Conservation (phyloP, 92 coral and sea anemone species). For the Nematostella vectensis region DNA sequence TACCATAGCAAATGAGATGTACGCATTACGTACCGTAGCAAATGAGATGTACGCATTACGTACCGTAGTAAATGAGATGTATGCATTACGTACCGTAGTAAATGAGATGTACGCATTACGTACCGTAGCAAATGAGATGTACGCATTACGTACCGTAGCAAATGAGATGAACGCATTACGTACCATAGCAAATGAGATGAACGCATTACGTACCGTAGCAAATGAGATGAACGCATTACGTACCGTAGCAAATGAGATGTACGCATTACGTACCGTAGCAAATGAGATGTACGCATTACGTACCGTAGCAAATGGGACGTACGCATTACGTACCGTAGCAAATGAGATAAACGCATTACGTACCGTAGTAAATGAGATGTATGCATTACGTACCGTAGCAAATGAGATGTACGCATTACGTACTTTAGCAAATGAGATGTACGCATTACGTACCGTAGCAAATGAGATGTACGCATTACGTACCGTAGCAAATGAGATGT, state of each 20-base stretch:
- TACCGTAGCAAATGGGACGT: slow-evolving; percentile 55
- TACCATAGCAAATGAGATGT: slow-evolving; percentile 53
- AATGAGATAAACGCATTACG: slow-evolving; percentile 17
- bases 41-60: slow-evolving; percentile 17
- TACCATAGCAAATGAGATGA: slow-evolving; percentile 53
- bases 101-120: slow-evolving; percentile 17
- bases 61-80: slow-evolving; percentile 52
- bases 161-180: slow-evolving; percentile 17
- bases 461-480: slow-evolving; percentile 17
- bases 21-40: slow-evolving; percentile 61
- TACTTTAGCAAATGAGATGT: no score
- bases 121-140: slow-evolving; percentile 54
- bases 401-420: no score
- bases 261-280: slow-evolving; percentile 61
- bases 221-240: slow-evolving; percentile 17
- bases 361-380: slow-evolving; percentile 52
- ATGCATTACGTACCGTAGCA: slow-evolving; percentile 61
- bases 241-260: slow-evolving; percentile 54
- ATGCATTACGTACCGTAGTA: slow-evolving; percentile 59
- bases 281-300: slow-evolving; percentile 17
- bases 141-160: slow-evolving; percentile 61
- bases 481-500: slow-evolving; percentile 54
- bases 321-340: slow-evolving; percentile 61
- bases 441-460: slow-evolving; percentile 61
- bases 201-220: slow-evolving; percentile 61